A percentile compares a stretch with the other conserved stretches of the same genome.
These are phyloP conservation scores for Poliocrania exsul DNA, from an alignment of 2,797 vertebrate genomes.

Conservation along the genomic window DNA sequence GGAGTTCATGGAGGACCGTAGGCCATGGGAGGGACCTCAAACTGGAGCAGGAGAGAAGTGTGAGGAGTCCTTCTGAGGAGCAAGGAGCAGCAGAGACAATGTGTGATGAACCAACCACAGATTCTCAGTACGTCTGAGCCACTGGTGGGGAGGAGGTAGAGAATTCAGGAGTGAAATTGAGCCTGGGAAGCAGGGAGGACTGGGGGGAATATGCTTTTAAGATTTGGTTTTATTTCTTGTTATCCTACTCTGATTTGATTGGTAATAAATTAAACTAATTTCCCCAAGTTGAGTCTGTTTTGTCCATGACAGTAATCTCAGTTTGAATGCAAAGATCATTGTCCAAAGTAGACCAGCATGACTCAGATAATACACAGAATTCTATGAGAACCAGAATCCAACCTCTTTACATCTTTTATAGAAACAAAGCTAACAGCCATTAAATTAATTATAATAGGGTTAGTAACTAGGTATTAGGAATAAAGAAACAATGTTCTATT, in stretches of 20 bases:
- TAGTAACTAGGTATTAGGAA: neutral
- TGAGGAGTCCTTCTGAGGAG: neutral
- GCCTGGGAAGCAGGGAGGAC: neutral
- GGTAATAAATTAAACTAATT: neutral
- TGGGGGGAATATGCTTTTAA: neutral
- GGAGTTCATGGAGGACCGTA: neutral
- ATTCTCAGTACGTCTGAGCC: neutral
- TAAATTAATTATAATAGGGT: neutral
- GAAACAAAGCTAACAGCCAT: neutral
- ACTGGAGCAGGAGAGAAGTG: neutral
- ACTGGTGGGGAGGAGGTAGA: neutral
- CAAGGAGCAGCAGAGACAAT: neutral
- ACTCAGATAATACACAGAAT: neutral
- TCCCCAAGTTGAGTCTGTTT: neutral
- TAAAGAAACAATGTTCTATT: neutral
- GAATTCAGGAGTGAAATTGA: neutral
- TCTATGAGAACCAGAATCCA: neutral
- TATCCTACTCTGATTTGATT: neutral
- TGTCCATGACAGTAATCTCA: neutral
- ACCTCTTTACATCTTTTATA: neutral
- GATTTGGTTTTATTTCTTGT: neutral
- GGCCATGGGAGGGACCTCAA: neutral
- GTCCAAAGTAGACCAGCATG: neutral
- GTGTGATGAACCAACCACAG: neutral
- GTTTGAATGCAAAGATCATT: neutral